Evolutionary conservation across 2,797 vertebrate species (phyloP).

Genomic region (Tokudaia tokunoshimensis): DNA sequence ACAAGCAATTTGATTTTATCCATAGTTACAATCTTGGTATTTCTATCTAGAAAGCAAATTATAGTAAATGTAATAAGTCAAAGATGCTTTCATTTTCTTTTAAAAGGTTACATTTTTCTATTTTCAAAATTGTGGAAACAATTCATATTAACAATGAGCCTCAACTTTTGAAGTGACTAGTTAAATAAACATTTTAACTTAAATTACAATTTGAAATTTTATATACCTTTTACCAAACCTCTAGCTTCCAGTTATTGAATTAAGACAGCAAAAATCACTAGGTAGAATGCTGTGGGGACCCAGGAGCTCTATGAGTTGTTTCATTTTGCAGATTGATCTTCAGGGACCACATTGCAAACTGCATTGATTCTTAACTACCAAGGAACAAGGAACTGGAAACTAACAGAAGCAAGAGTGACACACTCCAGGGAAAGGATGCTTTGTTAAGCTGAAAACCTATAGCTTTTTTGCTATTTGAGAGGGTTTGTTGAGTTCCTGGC

Average conservation of each 20-base stretch:
- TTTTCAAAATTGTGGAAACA: background rate
- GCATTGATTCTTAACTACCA: background rate
- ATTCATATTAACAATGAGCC: conserved; percentile 35
- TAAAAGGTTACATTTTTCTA: background rate
- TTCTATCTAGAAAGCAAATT: conserved; percentile 34
- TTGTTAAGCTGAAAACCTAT: no score
- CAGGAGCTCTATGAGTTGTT: background rate
- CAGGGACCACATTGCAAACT: background rate
- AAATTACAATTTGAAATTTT: conserved; percentile 54
- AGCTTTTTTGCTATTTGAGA: no score
- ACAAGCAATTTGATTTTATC: background rate
- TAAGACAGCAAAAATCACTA: background rate
- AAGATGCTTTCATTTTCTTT: conserved; percentile 1
- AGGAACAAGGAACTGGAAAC: background rate
- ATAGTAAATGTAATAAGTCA: background rate
- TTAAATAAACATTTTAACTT: conserved; percentile 34
- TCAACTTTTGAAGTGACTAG: conserved; percentile 3
- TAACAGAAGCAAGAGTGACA: background rate
- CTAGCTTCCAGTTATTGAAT: background rate
- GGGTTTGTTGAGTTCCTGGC: no score
- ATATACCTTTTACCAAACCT: background rate
- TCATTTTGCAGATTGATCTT: background rate
- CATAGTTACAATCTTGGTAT: background rate
- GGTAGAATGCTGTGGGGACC: background rate
- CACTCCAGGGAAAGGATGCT: no score